Conservation (phyloP, 2,113 vertebrate species). For the Dasyprocta punctata region DNA sequence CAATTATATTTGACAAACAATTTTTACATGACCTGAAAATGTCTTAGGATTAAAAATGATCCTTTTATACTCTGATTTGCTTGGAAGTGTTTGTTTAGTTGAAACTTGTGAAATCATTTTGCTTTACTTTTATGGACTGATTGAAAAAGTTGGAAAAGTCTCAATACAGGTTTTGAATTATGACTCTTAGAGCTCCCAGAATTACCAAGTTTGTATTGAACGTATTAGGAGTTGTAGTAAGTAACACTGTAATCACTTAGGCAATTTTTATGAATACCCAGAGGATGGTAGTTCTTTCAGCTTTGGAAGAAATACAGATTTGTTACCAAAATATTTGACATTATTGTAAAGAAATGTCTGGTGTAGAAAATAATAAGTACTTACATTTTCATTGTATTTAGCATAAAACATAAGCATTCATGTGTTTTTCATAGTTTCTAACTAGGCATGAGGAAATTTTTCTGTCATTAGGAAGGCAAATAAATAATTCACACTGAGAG, state of each 20-base stretch:
- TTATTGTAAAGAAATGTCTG: not conserved
- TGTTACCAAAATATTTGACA: conserved; percentile 20
- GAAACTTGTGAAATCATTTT: conserved; percentile 68
- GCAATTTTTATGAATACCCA: conserved; percentile 33
- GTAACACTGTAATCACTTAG: conserved; percentile 46
- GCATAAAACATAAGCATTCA: not conserved
- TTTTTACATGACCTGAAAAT: conserved; percentile 80
- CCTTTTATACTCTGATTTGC: conserved; percentile 70
- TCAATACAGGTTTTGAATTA: conserved; percentile 42
- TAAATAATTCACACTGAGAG: not conserved
- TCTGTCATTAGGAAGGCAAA: not conserved
- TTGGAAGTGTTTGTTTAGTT: conserved; percentile 68
- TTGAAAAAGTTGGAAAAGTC: conserved; percentile 64
- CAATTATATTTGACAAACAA: conserved; percentile 76
- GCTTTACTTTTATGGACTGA: conserved; percentile 33
- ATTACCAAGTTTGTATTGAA: conserved; percentile 20
- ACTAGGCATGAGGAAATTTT: not conserved
- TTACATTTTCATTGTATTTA: conserved; percentile 54
- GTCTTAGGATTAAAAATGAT: conserved; percentile 74
- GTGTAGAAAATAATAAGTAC: conserved; percentile 4
- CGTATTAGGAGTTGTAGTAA: conserved; percentile 27
- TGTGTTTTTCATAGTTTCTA: conserved; percentile 41
- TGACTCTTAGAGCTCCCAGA: not conserved
- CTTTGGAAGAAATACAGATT: conserved; percentile 14
- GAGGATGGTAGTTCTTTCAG: not conserved